These are phyloP conservation scores for Neopipo cinnamomea DNA, from an alignment of 2,113 vertebrate genomes.

Conservation along the genomic window DNA sequence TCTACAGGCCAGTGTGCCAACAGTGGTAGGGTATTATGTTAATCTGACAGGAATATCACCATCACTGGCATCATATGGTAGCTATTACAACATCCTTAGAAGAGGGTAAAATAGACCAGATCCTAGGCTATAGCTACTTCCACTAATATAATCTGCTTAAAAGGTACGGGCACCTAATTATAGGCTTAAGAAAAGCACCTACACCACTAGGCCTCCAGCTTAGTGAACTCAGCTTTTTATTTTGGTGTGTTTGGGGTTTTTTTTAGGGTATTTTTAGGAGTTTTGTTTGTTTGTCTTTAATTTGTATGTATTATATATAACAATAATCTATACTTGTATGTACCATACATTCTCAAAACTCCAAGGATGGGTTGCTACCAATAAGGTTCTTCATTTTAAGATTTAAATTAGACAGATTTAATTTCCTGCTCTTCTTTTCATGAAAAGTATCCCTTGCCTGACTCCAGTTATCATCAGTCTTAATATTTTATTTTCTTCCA, in stretches of 20 bases:
- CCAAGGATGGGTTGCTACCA: background rate
- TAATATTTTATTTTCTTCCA: background rate
- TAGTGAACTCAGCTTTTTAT: background rate
- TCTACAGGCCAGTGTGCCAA: background rate
- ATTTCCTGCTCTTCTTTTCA: background rate
- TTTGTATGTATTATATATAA: background rate
- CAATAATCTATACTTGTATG: background rate
- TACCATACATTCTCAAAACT: background rate
- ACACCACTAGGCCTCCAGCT: background rate
- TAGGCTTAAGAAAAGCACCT: background rate
- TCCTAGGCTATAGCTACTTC: background rate
- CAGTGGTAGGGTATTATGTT: background rate
- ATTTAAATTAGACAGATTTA: background rate
- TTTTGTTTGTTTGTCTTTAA: background rate
- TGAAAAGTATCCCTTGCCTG: background rate
- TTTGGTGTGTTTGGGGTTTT: accelerated
- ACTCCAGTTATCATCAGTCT: background rate
- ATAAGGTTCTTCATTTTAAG: background rate
- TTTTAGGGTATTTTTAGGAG: background rate
- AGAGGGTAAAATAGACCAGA: background rate
- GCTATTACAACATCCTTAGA: background rate
- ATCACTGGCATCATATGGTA: background rate
- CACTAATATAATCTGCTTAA: background rate
- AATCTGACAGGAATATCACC: background rate
- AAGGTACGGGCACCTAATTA: background rate